A percentile compares a stretch with the other conserved stretches of the same genome.
phyloP scores from a whole-genome alignment of 1,140 invertebrate genomes.

The Lineus longissimus region DNA sequence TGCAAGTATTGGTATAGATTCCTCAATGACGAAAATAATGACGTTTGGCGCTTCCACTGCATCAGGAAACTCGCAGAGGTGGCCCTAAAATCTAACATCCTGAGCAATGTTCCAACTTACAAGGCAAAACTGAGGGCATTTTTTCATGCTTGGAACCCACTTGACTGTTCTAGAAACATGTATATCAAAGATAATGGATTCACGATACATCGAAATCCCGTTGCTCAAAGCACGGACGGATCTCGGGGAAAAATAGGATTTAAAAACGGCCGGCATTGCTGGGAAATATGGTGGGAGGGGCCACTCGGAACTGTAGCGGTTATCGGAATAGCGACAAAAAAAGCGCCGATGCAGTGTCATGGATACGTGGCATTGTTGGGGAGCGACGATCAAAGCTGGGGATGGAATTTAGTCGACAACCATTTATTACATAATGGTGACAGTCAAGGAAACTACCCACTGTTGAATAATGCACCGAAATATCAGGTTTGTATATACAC shows the following conservation, averaged over 20 bases:
- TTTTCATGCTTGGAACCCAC: slow-evolving; percentile 94
- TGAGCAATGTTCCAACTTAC: slow-evolving; percentile 83
- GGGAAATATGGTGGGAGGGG: slow-evolving; percentile 99
- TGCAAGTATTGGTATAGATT: slow-evolving; percentile 91
- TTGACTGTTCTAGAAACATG: slow-evolving; percentile 94
- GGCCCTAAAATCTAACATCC: slow-evolving; percentile 85
- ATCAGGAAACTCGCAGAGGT: slow-evolving; percentile 82
- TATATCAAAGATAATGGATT: slow-evolving; percentile 97
- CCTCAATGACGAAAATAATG: slow-evolving; percentile 89
- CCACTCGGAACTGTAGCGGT: slow-evolving; percentile 68
- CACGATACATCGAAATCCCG: slow-evolving; percentile 94
- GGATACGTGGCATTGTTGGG: slow-evolving; percentile 93
- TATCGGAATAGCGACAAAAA: slow-evolving; percentile 83
- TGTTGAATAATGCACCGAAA: slow-evolving; percentile 94
- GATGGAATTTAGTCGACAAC: slow-evolving; percentile 99
- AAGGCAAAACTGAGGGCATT: slow-evolving; percentile 92
- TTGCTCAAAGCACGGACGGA: slow-evolving; percentile 97
- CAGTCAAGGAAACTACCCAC: slow-evolving; percentile 89
- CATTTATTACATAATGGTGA: slow-evolving; percentile 94
- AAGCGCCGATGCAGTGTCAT: slow-evolving; percentile 81
- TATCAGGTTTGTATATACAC: slow-evolving; percentile 79
- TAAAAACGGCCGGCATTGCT: slow-evolving; percentile 86
- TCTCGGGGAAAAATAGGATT: slow-evolving; percentile 92
- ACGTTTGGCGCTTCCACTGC: slow-evolving; percentile 91
- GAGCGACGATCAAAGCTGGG: slow-evolving; percentile 95